Evolutionary conservation across 1,140 invertebrate species (phyloP).

Genomic region (Leptinotarsa texana): DNA sequence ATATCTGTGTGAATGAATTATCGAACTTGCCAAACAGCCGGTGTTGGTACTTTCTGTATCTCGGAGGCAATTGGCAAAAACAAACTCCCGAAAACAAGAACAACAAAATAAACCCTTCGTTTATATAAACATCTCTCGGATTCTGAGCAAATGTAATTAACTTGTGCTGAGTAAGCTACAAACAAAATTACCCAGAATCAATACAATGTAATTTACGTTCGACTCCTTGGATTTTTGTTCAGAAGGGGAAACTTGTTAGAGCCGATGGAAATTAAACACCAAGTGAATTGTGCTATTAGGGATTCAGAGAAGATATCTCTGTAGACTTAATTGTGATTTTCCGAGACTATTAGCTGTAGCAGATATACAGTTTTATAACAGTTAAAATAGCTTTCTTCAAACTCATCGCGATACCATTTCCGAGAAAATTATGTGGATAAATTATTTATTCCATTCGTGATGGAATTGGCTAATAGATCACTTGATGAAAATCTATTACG

Average conservation of each 20-base stretch:
- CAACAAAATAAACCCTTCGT: not conserved
- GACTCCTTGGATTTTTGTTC: not conserved
- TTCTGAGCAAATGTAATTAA: not conserved
- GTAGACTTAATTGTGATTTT: no score
- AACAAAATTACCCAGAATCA: not conserved
- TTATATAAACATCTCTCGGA: conserved; percentile 1
- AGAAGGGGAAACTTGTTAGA: not conserved
- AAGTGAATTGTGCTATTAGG: not conserved
- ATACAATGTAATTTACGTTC: not conserved
- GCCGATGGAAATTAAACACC: not conserved
- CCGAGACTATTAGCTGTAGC: no score
- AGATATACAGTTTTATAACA: no score
- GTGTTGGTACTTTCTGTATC: not conserved
- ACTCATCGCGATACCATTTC: no score
- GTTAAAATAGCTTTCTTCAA: no score
- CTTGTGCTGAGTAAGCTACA: not conserved
- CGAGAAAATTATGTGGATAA: no score
- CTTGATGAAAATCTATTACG: no score
- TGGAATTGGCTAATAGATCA: no score
- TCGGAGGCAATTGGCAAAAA: not conserved
- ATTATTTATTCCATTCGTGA: no score
- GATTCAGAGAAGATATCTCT: no score
- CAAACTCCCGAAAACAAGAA: not conserved
- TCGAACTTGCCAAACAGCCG: not conserved
- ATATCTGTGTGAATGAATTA: not conserved